phyloP scores from a whole-genome alignment of 1,140 invertebrate genomes.

The Procambarus clarkii region DNA sequence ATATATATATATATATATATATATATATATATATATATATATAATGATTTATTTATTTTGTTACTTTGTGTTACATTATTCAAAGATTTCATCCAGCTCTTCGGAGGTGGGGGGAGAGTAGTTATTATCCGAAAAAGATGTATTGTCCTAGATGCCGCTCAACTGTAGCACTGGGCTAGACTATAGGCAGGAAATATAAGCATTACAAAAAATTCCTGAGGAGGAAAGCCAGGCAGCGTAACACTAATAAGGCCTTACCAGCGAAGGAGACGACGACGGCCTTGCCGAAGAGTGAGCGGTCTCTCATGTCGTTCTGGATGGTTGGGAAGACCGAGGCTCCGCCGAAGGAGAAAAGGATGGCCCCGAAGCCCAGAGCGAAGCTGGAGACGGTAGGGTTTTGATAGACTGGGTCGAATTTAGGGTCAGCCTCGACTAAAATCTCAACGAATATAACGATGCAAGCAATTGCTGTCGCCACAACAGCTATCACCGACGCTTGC shows the following conservation, averaged over 20 bases:
- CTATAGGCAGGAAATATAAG: too few relatives aligned
- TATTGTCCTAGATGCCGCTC: too few relatives aligned
- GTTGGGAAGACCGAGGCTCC: constrained; percentile 84
- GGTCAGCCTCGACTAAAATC: constrained; percentile 75
- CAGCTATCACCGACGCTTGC: constrained; percentile 79
- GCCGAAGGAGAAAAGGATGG: constrained; percentile 83
- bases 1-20: too few relatives aligned
- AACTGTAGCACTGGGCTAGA: too few relatives aligned
- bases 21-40: too few relatives aligned
- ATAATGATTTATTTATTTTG: too few relatives aligned
- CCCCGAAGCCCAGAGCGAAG: constrained; percentile 82
- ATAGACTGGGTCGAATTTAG: constrained; percentile 47
- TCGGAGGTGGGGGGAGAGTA: too few relatives aligned
- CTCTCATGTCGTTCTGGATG: constrained; percentile 81
- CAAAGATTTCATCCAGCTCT: too few relatives aligned
- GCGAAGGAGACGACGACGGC: constrained; percentile 69
- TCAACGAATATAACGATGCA: constrained; percentile 80
- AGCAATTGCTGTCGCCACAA: constrained; percentile 79
- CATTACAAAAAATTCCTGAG: too few relatives aligned
- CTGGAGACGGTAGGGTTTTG: constrained; percentile 73
- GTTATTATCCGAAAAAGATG: too few relatives aligned
- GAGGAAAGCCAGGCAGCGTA: too few relatives aligned
- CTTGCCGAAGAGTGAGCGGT: constrained; percentile 73
- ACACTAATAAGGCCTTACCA: background rate
- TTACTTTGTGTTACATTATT: too few relatives aligned